Percentiles rank a stretch among this genome's conserved stretches.
Conservation (phyloP, 37 sponge, comb jelly and placozoan genomes). For the Dysidea cf. avara region DNA sequence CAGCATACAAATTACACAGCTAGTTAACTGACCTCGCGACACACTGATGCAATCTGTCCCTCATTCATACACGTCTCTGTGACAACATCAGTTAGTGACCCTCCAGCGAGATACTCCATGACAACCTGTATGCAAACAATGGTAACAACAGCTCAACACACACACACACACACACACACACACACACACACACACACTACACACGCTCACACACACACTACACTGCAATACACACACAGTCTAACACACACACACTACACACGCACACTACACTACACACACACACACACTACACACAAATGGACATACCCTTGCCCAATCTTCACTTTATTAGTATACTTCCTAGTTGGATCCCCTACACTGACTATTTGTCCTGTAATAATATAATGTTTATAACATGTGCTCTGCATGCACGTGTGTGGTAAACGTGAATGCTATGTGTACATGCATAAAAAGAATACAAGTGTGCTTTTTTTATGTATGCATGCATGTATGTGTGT, state of each 20-base stretch:
- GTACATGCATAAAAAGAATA: too few relatives aligned
- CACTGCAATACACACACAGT: too few relatives aligned
- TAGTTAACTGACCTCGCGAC: slow-evolving; percentile 82
- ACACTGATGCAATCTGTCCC: slow-evolving; percentile 98
- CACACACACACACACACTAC: not conserved
- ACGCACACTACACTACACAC: too few relatives aligned
- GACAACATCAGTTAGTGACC: slow-evolving; percentile 98
- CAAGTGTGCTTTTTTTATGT: too few relatives aligned
- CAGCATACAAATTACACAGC: too few relatives aligned
- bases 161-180: too few relatives aligned
- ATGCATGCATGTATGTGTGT: too few relatives aligned
- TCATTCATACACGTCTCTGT: slow-evolving; percentile 98
- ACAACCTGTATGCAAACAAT: slow-evolving; percentile 81
- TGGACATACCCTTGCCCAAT: slow-evolving; percentile 98
- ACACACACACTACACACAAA: too few relatives aligned
- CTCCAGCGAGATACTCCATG: slow-evolving; percentile 99
- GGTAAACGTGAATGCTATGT: too few relatives aligned
- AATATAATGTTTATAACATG: not conserved
- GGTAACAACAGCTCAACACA: too few relatives aligned
- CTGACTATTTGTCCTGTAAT: slow-evolving; percentile 87
- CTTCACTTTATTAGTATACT: slow-evolving; percentile 93
- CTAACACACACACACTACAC: not conserved
- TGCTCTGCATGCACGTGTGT: not conserved
- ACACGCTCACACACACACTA: not conserved
- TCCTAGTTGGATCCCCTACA: slow-evolving; percentile 95